phyloP scores from a whole-genome alignment of 2,113 vertebrate genomes.

The Rousettus leschenaultii region DNA sequence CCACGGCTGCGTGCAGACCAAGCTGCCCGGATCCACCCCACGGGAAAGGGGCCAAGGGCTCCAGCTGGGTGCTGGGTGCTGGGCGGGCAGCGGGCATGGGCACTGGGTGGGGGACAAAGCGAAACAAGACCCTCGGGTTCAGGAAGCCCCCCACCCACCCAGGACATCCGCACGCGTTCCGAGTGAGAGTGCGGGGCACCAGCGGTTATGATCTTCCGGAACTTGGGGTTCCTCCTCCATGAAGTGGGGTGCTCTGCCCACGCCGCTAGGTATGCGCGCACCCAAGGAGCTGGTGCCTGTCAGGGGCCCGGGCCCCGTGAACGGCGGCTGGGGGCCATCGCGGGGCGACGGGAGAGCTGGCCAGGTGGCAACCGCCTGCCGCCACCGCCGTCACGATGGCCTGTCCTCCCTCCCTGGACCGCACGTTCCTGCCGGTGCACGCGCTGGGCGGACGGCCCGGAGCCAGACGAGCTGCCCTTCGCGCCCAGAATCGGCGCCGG shows the following conservation, averaged over 20 bases:
- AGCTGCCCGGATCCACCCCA: accelerated
- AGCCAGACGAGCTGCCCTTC: no score
- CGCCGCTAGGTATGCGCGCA: no score
- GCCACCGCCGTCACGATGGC: accelerated
- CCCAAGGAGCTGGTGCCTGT: not conserved
- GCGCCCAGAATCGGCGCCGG: not conserved
- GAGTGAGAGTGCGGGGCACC: accelerated
- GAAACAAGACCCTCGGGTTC: not conserved
- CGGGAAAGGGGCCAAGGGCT: not conserved
- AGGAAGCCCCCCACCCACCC: no score
- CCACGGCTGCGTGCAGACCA: accelerated
- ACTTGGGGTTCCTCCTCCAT: not conserved
- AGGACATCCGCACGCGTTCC: accelerated
- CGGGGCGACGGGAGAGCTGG: not conserved
- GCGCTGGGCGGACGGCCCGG: not conserved
- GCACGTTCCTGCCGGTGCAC: not conserved
- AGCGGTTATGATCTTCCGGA: accelerated
- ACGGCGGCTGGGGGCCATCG: accelerated
- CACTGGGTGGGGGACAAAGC: accelerated
- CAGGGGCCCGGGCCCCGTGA: accelerated
- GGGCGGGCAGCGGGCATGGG: not conserved
- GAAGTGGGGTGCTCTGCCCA: accelerated
- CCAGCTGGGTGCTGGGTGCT: not conserved
- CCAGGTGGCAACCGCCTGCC: not conserved
- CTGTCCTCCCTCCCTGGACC: not conserved